A percentile compares a stretch with the other conserved stretches of the same genome.
Evolutionary conservation across 2,888 invertebrate genomes (phyloP).

Genomic region (Marasmarcha lunaedactyla): DNA sequence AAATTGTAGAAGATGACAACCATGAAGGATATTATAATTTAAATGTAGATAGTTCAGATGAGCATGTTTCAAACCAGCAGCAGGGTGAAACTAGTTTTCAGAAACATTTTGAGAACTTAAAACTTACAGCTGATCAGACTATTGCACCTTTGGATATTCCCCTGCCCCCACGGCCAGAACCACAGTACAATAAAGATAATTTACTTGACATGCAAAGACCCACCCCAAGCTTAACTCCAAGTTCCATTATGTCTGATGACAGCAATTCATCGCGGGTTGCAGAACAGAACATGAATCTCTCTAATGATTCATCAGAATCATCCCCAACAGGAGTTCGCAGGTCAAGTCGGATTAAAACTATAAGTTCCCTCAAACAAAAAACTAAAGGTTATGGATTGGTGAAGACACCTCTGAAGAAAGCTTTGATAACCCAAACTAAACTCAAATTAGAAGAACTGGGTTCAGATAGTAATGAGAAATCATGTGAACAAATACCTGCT

Average conservation of each 20-base stretch:
- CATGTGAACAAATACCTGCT: slow-evolving; percentile 29
- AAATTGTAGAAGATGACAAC: slow-evolving; percentile 62
- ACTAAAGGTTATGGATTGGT: slow-evolving; percentile 76
- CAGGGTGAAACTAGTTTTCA: slow-evolving; percentile 35
- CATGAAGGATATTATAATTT: slow-evolving; percentile 51
- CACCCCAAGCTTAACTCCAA: slow-evolving; percentile 56
- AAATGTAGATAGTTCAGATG: slow-evolving; percentile 41
- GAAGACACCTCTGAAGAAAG: slow-evolving; percentile 61
- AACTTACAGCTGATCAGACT: slow-evolving; percentile 27
- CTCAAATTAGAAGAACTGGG: slow-evolving; percentile 70
- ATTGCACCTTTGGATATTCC: slow-evolving; percentile 36
- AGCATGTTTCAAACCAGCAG: slow-evolving; percentile 17
- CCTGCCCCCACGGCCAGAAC: slow-evolving; percentile 36
- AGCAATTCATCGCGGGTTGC: slow-evolving; percentile 51
- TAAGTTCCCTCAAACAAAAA: slow-evolving; percentile 76
- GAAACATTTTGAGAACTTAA: slow-evolving; percentile 48
- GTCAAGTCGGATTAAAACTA: slow-evolving; percentile 82
- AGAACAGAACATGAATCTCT: slow-evolving; percentile 41
- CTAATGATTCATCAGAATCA: slow-evolving; percentile 59
- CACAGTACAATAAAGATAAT: slow-evolving; percentile 30
- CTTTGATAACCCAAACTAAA: slow-evolving; percentile 60
- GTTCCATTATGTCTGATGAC: slow-evolving; percentile 56
- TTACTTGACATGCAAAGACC: slow-evolving; percentile 37
- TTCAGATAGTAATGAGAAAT: slow-evolving; percentile 63
- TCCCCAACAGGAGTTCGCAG: slow-evolving; percentile 74